Evolutionary conservation across 1,140 invertebrate genomes (phyloP).

Genomic region (Archivesica marissinica): DNA sequence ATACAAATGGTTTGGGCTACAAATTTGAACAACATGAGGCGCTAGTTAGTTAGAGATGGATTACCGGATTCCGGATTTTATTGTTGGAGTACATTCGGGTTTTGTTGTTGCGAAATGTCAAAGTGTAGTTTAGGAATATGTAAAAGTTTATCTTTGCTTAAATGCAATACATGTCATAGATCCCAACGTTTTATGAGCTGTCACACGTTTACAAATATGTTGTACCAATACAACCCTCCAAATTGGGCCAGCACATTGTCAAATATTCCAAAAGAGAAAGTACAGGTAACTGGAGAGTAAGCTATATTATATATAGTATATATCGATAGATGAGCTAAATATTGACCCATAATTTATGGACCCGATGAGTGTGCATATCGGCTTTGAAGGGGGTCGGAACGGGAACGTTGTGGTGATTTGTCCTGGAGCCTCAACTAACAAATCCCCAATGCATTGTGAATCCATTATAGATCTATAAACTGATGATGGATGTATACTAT

Average conservation of each 20-base stretch:
- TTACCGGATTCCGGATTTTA: too few species aligned
- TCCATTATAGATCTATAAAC: too few species aligned
- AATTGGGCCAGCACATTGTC: constrained; percentile 34
- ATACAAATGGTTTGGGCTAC: too few species aligned
- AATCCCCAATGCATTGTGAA: too few species aligned
- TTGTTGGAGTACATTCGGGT: not conserved
- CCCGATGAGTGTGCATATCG: not conserved
- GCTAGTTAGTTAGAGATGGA: too few species aligned
- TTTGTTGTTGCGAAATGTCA: not conserved
- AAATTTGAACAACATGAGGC: too few species aligned
- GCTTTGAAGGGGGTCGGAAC: not conserved
- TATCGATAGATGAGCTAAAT: not conserved
- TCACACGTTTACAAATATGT: not conserved
- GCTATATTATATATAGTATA: too few species aligned
- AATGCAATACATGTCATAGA: not conserved
- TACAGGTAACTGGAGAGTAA: too few species aligned
- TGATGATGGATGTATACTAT: too few species aligned
- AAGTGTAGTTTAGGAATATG: not conserved
- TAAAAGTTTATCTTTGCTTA: not conserved
- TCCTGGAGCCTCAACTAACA: too few species aligned
- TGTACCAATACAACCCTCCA: constrained; percentile 17
- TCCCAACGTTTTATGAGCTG: not conserved
- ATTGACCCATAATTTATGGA: not conserved
- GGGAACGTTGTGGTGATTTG: not conserved
- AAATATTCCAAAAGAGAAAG: constrained; percentile 40